These are phyloP conservation scores for Lepidurus couesii DNA, from an alignment of 1,140 invertebrate genomes.

Conservation along the genomic window DNA sequence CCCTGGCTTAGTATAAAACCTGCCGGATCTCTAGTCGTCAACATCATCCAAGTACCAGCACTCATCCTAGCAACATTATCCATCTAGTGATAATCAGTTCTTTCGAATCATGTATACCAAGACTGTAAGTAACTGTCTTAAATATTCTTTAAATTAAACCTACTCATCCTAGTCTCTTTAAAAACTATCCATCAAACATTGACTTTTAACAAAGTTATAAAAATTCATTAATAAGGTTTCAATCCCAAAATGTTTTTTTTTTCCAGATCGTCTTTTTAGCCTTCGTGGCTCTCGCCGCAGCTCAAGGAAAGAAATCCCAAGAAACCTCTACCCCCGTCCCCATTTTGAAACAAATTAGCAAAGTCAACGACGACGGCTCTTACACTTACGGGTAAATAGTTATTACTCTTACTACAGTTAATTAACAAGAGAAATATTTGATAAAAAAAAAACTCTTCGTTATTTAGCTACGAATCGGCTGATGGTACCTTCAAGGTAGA, in stretches of 20 bases:
- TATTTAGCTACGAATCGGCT: slow-evolving; percentile 60
- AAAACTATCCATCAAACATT: not conserved
- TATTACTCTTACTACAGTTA: not conserved
- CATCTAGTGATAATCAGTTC: not conserved
- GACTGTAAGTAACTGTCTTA: not conserved
- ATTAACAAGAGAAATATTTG: too few relatives aligned
- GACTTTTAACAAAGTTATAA: not conserved
- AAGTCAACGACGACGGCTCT: slow-evolving; percentile 73
- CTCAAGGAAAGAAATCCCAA: not conserved
- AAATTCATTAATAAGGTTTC: not conserved
- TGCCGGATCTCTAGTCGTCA: not conserved
- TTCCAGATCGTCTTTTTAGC: slow-evolving; percentile 29
- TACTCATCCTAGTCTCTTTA: not conserved
- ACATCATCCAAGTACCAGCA: slow-evolving; percentile 23
- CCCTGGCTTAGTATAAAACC: not conserved
- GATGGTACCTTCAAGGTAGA: slow-evolving; percentile 62
- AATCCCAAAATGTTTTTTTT: slow-evolving; percentile 13
- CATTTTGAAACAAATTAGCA: slow-evolving; percentile 68
- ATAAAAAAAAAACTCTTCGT: too few relatives aligned
- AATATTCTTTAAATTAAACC: slow-evolving; percentile 12
- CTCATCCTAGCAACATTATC: not conserved
- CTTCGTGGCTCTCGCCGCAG: slow-evolving; percentile 23
- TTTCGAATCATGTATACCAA: not conserved
- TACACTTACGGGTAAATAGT: slow-evolving; percentile 63
- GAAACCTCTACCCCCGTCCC: slow-evolving; percentile 47